Percentiles rank a stretch among this genome's conserved stretches.
Conservation (phyloP, 2,113 vertebrate genomes). For the Tachuris rubrigastra region DNA sequence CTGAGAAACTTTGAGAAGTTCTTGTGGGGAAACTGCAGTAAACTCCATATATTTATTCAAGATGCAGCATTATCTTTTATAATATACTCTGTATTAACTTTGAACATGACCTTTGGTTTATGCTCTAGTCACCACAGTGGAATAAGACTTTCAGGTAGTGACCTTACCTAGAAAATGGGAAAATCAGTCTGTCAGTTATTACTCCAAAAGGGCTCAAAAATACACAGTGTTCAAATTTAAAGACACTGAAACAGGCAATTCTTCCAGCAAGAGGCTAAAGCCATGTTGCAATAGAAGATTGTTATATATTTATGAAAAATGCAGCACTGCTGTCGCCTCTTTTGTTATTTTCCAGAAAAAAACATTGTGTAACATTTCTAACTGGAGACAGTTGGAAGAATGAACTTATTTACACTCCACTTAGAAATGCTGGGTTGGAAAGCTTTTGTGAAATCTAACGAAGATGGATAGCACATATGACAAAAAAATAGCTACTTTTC, state of each 20-base stretch:
- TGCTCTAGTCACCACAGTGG: not conserved
- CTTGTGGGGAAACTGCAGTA: not conserved
- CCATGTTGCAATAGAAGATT: not conserved
- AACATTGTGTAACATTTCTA: not conserved
- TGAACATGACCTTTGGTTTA: not conserved
- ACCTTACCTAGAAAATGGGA: not conserved
- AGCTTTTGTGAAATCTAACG: not conserved
- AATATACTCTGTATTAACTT: not conserved
- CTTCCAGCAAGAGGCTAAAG: not conserved
- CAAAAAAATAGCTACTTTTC: not conserved
- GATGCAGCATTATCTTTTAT: not conserved
- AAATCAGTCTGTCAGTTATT: not conserved
- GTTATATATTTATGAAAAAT: not conserved
- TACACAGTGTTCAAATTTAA: not conserved
- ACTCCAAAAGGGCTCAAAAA: not conserved
- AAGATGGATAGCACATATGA: not conserved
- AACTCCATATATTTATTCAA: not conserved
- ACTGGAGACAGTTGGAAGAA: not conserved
- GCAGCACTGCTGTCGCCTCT: rapidly evolving
- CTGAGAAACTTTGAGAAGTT: not conserved
- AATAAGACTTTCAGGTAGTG: not conserved
- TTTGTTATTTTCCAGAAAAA: not conserved
- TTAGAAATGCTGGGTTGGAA: not conserved
- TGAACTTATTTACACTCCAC: not conserved
- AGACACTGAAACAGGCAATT: not conserved